These are phyloP conservation scores for Apotomis turbidana DNA, from an alignment of 2,888 invertebrate genomes.

Conservation along the genomic window DNA sequence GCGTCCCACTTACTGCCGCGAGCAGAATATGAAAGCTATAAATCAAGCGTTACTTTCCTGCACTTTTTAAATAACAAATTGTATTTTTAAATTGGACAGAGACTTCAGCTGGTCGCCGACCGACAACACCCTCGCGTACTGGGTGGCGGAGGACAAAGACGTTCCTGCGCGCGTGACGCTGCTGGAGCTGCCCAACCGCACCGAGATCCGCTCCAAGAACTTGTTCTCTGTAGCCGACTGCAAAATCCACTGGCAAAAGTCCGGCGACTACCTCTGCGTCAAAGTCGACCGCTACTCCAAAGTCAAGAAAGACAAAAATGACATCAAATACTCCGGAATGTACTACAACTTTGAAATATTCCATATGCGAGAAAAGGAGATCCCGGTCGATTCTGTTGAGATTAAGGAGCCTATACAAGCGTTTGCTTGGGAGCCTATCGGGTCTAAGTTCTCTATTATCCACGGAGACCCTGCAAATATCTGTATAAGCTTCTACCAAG, in stretches of 20 bases:
- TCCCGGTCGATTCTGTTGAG: constrained; percentile 98
- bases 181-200: constrained; percentile 95
- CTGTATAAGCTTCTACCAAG: constrained; percentile 95
- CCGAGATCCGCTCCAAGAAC: constrained; percentile 96
- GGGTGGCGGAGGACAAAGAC: constrained; percentile 99
- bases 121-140: constrained; percentile 97
- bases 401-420: constrained; percentile 96
- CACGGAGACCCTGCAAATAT: constrained; percentile 94
- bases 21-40: no score
- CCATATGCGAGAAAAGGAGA: constrained; percentile 98
- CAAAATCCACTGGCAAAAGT: constrained; percentile 99
- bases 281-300: constrained; percentile 93
- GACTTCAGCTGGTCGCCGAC: constrained; percentile 99
- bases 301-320: constrained; percentile 96
- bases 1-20: no score
- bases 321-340: constrained; percentile 97
- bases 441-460: constrained; percentile 97
- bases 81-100: constrained; percentile 65
- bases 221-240: constrained; percentile 99
- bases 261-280: constrained; percentile 98
- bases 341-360: constrained; percentile 99
- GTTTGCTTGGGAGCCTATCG: constrained; percentile 99
- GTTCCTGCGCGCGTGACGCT: constrained; percentile 97
- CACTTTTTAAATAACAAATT: not conserved
- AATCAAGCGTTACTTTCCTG: no score